phyloP scores from a whole-genome alignment of 2,888 invertebrate species.

The Erebia ligea region DNA sequence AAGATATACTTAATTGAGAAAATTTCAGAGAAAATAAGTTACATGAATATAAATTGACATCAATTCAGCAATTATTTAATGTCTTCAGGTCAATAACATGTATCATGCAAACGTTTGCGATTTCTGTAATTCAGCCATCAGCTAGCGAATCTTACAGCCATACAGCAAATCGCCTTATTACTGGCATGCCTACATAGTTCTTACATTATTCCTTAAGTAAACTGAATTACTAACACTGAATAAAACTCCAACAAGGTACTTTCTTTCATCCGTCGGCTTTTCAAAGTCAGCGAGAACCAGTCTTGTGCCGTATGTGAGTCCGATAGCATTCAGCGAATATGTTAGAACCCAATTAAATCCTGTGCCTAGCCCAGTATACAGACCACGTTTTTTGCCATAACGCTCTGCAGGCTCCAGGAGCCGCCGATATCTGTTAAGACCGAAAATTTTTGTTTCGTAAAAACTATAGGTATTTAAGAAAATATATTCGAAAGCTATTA shows the following conservation, averaged over 20 bases:
- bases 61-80: no score
- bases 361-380: conserved; percentile 87
- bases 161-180: no score
- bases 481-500: no score
- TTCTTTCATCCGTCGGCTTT: conserved; percentile 79
- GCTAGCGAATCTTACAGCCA: no score
- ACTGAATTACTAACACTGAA: conserved; percentile 82
- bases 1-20: no score
- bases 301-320: conserved; percentile 90
- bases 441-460: background rate
- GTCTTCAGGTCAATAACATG: no score
- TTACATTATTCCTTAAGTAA: background rate
- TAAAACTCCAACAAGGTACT: conserved; percentile 86
- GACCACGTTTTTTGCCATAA: conserved; percentile 85
- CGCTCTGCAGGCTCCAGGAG: conserved; percentile 84
- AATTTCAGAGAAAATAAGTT: no score
- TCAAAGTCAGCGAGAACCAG: conserved; percentile 85
- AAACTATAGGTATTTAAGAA: no score
- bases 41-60: no score
- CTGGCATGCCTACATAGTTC: background rate
- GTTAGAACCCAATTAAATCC: conserved; percentile 90
- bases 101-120: no score
- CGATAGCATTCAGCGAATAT: conserved; percentile 88
- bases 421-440: conserved; percentile 70
- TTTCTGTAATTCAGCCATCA: no score